Base-by-base conservation (phyloP, 2,888 invertebrate species). In the Meteorus cinctellus region DNA sequence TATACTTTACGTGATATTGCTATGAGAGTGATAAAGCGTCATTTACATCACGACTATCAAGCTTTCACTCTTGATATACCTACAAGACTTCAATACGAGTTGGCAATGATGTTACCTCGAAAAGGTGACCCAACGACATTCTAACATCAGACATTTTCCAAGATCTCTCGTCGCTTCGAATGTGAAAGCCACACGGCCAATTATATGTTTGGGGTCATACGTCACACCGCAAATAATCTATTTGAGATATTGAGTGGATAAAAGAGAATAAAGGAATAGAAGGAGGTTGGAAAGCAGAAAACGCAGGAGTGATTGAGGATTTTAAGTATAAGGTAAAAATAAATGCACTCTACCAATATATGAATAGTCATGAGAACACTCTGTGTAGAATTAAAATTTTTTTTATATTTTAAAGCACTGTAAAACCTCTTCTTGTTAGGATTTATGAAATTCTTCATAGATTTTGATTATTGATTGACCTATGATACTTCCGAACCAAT, bases 51-150 rank as follows among this genome's bases (percentile, higher is more conserved):
- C 72, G 84, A 84, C 71, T 74, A 76, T 8, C 82, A 89, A 55
- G 86, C 86, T 45, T 86, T 83, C 51, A 72, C 75, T 8, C 85
- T 89, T 24, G 85, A 88, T 60, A 83, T 89, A 74, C 89, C 89
- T n/a, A 80, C 80, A 72, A 85, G 73, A 24, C 82, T 89, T 36
- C 87, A 88, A 72, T 41, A 72, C 51, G 86, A 88, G 76, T 83
- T 89, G 51, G 83, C 82, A 6, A 75, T 70, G 27, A 83, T 84
- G 83, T 74, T 80, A 41, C 87, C 87, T 0, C 76, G 80, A 60
- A 80, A 82, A 63, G 68, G 68, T 16, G 62, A 62, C 69, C 27
- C 65, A 51, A 65, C 51, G 24, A 48, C 68, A 41, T 51, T 68
- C 55, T 73, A 63, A 76, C 72, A 55, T 36, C 51, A 19, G 34